Conservation (phyloP, 1,140 invertebrate species). For the Brachionus angularis region DNA sequence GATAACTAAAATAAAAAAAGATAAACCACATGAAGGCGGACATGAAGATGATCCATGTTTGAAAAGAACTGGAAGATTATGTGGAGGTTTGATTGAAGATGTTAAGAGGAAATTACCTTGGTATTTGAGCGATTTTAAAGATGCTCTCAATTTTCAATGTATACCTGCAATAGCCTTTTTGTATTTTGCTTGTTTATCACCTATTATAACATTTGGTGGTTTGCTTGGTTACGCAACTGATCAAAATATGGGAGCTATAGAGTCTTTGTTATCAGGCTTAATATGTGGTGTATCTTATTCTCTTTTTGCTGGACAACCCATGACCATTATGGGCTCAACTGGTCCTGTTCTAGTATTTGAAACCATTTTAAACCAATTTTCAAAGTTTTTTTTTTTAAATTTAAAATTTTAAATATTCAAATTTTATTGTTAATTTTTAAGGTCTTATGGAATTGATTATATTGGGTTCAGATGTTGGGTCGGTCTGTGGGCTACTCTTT, state of each 20-base stretch:
- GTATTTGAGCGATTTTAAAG: slow-evolving; percentile 66
- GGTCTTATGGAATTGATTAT: slow-evolving; percentile 74
- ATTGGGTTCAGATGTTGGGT: slow-evolving; percentile 89
- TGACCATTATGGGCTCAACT: slow-evolving; percentile 94
- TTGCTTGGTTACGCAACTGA: slow-evolving; percentile 90
- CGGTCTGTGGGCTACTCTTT: slow-evolving; percentile 84
- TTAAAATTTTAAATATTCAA: background rate
- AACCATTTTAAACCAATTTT: slow-evolving; percentile 91
- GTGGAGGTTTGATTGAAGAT: slow-evolving; percentile 82
- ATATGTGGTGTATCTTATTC: slow-evolving; percentile 94
- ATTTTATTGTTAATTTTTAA: slow-evolving; percentile 48
- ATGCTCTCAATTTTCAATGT: slow-evolving; percentile 85
- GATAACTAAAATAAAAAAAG: slow-evolving; percentile 48
- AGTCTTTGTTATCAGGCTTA: slow-evolving; percentile 89
- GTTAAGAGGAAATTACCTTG: slow-evolving; percentile 83
- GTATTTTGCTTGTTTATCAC: slow-evolving; percentile 95
- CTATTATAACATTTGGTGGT: slow-evolving; percentile 94
- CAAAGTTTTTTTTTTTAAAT: slow-evolving; percentile 64
- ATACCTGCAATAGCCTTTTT: slow-evolving; percentile 94
- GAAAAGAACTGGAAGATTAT: slow-evolving; percentile 59
- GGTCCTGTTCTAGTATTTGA: slow-evolving; percentile 97
- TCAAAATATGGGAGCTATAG: slow-evolving; percentile 94
- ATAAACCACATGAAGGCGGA: slow-evolving; percentile 48
- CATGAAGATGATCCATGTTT: slow-evolving; percentile 61
- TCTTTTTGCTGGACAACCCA: slow-evolving; percentile 91